phyloP scores from a whole-genome alignment of 2,888 invertebrate species.

The Orthosia gothica region DNA sequence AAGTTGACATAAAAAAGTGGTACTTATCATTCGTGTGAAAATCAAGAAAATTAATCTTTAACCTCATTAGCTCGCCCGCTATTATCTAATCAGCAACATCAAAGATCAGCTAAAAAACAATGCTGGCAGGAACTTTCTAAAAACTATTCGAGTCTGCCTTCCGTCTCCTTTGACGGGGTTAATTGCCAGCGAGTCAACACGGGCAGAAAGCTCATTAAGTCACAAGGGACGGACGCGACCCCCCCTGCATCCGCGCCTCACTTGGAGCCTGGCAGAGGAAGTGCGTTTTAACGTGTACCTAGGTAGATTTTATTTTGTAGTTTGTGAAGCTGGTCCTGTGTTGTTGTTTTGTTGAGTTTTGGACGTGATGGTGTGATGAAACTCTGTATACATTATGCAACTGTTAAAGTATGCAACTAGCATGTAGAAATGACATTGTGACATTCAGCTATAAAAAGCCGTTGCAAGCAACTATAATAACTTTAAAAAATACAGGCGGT shows the following conservation, averaged over 20 bases:
- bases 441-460: no score
- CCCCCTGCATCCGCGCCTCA: neutral
- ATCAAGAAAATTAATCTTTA: no score
- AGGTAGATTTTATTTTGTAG: conserved; percentile 18
- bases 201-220: conserved; percentile 74
- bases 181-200: conserved; percentile 74
- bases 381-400: neutral
- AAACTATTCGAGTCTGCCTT: conserved; percentile 52
- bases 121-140: conserved; percentile 40
- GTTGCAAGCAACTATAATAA: no score
- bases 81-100: neutral
- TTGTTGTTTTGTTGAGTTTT: neutral
- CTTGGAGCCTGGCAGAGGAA: conserved; percentile 8
- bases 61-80: neutral
- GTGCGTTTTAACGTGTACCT: conserved; percentile 44
- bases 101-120: conserved; percentile 41
- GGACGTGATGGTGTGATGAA: neutral
- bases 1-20: no score
- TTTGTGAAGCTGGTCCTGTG: neutral
- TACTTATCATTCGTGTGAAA: no score
- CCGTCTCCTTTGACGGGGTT: conserved; percentile 68
- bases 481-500: no score
- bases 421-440: no score
- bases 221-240: conserved; percentile 56
- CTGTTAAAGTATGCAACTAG: no score